Conservation (phyloP, 1,140 invertebrate genomes). For the Diabrotica undecimpunctata region DNA sequence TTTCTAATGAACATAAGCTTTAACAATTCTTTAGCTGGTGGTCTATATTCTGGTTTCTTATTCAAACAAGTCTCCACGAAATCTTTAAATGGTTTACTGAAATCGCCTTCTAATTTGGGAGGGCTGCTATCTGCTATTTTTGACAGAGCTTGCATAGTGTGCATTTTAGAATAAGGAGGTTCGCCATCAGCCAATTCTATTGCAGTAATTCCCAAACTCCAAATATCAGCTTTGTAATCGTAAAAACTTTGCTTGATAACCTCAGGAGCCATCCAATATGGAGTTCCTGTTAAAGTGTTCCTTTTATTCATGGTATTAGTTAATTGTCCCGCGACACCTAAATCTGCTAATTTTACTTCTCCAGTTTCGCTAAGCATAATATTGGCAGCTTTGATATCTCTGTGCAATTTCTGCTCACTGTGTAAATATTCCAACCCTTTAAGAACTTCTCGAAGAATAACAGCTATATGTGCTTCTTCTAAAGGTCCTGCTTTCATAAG, state of each 20-base stretch:
- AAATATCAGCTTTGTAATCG: slow-evolving; percentile 99
- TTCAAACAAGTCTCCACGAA: slow-evolving; percentile 99
- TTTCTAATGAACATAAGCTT: slow-evolving; percentile 93
- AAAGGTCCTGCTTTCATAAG: slow-evolving; percentile 98
- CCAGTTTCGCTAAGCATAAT: slow-evolving; percentile 97
- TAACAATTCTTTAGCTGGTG: slow-evolving; percentile 89
- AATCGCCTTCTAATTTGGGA: slow-evolving; percentile 94
- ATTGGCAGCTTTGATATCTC: slow-evolving; percentile 99
- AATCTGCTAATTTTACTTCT: slow-evolving; percentile 98
- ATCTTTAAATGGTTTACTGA: slow-evolving; percentile 96
- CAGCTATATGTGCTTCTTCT: slow-evolving; percentile 98
- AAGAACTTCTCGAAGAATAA: slow-evolving; percentile 95
- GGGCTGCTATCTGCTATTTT: slow-evolving; percentile 99
- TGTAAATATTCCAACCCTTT: slow-evolving; percentile 99
- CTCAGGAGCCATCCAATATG: slow-evolving; percentile 99
- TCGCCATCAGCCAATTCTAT: slow-evolving; percentile 99
- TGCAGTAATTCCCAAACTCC: slow-evolving; percentile 98
- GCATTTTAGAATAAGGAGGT: slow-evolving; percentile 96
- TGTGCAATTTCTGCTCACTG: slow-evolving; percentile 94
- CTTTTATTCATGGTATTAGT: slow-evolving; percentile 99
- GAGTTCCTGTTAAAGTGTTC: slow-evolving; percentile 98
- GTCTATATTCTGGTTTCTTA: slow-evolving; percentile 98
- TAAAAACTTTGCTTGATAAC: slow-evolving; percentile 99
- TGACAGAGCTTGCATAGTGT: slow-evolving; percentile 99
- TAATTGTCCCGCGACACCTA: slow-evolving; percentile 91